Percentiles rank a stretch among this genome's conserved stretches.
Evolutionary conservation across 1,140 invertebrate genomes (phyloP).

Genomic region (Lucilia sericata): DNA sequence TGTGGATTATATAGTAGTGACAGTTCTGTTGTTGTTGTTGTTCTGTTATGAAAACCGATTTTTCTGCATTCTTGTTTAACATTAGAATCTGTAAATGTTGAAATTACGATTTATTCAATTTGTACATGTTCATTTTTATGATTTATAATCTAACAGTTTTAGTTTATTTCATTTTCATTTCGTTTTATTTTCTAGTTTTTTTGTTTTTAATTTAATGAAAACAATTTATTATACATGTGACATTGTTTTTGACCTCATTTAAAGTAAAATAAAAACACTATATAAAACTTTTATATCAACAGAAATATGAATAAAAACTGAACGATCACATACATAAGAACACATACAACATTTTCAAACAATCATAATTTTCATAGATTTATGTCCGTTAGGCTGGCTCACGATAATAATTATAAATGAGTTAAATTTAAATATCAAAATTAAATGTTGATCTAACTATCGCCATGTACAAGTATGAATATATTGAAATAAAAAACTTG

Average conservation of each 20-base stretch:
- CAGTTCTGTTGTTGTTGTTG: too few species aligned
- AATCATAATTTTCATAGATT: neutral
- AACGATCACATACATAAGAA: neutral
- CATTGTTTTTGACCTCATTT: constrained; percentile 15
- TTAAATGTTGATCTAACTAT: too few species aligned
- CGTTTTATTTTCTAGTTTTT: neutral
- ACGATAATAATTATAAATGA: too few species aligned
- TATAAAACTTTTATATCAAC: neutral
- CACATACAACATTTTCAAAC: neutral
- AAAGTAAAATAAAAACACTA: neutral
- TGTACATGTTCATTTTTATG: neutral
- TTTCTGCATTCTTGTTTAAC: too few species aligned
- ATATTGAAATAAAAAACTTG: too few species aligned
- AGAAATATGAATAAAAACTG: neutral
- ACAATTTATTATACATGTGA: constrained; percentile 6
- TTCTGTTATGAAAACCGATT: too few species aligned
- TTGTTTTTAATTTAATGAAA: neutral
- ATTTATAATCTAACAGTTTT: neutral
- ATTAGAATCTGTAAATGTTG: too few species aligned
- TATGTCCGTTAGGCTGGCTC: too few species aligned
- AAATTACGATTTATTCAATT: too few species aligned
- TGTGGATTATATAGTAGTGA: too few species aligned
- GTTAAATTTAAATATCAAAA: too few species aligned
- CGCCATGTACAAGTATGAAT: too few species aligned
- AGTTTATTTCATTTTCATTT: neutral